Base-by-base conservation (phyloP, 2,888 invertebrate genomes). In the Norana najaformis region DNA sequence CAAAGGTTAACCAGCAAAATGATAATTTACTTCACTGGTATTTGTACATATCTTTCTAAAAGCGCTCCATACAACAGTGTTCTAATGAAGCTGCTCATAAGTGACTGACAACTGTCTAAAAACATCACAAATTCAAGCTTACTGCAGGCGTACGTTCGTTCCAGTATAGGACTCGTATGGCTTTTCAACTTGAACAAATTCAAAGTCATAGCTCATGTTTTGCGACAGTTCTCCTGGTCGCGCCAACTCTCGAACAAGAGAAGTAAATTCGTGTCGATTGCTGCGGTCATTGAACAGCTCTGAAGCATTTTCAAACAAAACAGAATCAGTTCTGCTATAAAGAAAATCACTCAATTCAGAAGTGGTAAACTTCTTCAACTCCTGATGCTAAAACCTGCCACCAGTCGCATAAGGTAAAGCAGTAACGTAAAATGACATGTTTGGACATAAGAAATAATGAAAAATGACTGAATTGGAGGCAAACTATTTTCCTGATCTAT, bases 141-240 rank as follows among this genome's bases (percentile, higher is more conserved):
- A 85, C 85, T 85, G 85, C 35, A 85, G 85, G 37, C 37, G 85
- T 35, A 98, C 98, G 95, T 99, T 99, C 83, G 97, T 97, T 90
- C 99, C 99, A 92, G 98, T 97, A 95, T 99, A 99, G 88, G 98
- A 98, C 96, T 99, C 99, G 95, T 97, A 99, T 11, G 99, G 99
- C 95, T 99, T 99, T 95, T 99, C 99, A 69, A 99, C 99, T 95
- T 99, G 98, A 88, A 97, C 97, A 95, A 99, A 99, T 94, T 99
- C 99, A 95, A 99, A 99, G 34, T 97, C 97, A 95, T 98, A 99
- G 92, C 97, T 97, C 88, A 97, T 97, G 94, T 98, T 98, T 94
- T 98, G 98, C 89, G 97, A 96, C 92, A 99, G 96, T 94, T 99
- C 99, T 1, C 99, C 99, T 2, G 99, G 99, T 93, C 98, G 96